Evolutionary conservation across 2,888 invertebrate genomes (phyloP), one percentile per base, ranked within the genome.

Genomic region (Macroteleia sp.): DNA sequence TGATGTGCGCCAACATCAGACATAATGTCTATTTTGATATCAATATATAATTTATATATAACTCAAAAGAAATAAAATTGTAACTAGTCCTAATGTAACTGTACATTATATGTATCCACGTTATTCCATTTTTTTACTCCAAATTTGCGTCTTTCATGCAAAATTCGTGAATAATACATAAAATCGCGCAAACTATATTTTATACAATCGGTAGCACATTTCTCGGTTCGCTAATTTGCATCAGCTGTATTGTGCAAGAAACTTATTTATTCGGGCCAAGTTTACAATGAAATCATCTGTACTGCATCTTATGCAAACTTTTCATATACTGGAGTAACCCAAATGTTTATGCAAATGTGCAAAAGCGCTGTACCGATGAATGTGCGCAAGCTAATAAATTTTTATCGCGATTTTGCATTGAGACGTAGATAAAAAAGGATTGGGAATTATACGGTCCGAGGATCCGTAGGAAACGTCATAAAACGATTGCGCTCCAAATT

Each of bases 241-340:
- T 52, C 44, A 20, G 9, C 56, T n/a, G 62, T 17, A 73, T 64
- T 64, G 64, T 71, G n/a, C 46, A 5, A 44, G n/a, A 6, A 17
- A 39, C 17, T 44, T 66, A 70, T 70, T 70, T 25, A 64, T 54
- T 36, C 42, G 17, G 30, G 14, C n/a, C 67, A 25, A 36, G 12
- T 4, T 36, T 25, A 19, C 41, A 71, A 62, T 46, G 20, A 54
- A 62, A 71, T 54, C 16, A 54, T 6, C 22, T 28, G 70, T 10
- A 14, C 44, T 44, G 44, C 66, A 66, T 66, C 44, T 70, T 59
- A 70, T 69, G 69, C 10, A 41, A 50, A 67, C 34, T n/a, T 32
- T 42, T 12, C 14, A 14, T 14, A 2, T 6, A 17, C 10, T 14
- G 19, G 14, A 22, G 46, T 64, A 67, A 56, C 57, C 69, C 41